A percentile compares a stretch with the other conserved stretches of the same genome.
Conservation (phyloP, 1,140 invertebrate species). For the Pseudomyrmex flavicornis region DNA sequence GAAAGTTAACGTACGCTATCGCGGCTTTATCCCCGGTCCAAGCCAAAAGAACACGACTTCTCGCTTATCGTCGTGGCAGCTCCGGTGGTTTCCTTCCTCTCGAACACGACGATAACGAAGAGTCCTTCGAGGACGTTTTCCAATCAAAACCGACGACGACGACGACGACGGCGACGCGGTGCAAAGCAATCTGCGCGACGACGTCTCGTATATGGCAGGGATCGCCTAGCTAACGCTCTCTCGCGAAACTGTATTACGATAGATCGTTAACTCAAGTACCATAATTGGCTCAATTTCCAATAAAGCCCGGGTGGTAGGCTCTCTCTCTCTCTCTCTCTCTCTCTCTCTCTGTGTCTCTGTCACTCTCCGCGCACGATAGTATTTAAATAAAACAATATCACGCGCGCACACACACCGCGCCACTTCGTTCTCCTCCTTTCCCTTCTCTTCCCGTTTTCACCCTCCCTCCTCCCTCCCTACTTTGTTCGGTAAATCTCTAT, state of each 20-base stretch:
- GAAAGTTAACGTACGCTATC: constrained; percentile 50
- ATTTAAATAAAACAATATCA: constrained; percentile 70
- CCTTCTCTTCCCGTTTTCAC: neutral
- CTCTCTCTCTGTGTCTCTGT: neutral
- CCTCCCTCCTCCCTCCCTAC: neutral
- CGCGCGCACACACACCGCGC: neutral
- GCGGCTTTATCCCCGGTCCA: constrained; percentile 4
- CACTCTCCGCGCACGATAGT: neutral
- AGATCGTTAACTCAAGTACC: constrained; percentile 67
- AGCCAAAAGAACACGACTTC: constrained; percentile 58
- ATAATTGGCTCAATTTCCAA: constrained; percentile 72
- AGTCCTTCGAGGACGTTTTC: constrained; percentile 42
- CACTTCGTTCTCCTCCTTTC: neutral
- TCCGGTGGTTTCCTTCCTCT: neutral
- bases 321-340: too few relatives aligned
- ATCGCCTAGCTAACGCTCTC: constrained; percentile 5
- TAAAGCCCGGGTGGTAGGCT: constrained; percentile 36
- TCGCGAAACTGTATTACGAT: constrained; percentile 67
- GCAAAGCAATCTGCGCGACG: constrained; percentile 34
- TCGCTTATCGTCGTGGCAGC: constrained; percentile 46
- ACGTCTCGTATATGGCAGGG: neutral
- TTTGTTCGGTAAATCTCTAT: constrained; percentile 20
- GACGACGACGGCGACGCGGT: constrained; percentile 2
- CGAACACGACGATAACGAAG: neutral
- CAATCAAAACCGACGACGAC: constrained; percentile 31